Percentiles rank a stretch among this genome's conserved stretches.
phyloP scores from a whole-genome alignment of 2,888 invertebrate genomes.

The Hecatera dysodea region DNA sequence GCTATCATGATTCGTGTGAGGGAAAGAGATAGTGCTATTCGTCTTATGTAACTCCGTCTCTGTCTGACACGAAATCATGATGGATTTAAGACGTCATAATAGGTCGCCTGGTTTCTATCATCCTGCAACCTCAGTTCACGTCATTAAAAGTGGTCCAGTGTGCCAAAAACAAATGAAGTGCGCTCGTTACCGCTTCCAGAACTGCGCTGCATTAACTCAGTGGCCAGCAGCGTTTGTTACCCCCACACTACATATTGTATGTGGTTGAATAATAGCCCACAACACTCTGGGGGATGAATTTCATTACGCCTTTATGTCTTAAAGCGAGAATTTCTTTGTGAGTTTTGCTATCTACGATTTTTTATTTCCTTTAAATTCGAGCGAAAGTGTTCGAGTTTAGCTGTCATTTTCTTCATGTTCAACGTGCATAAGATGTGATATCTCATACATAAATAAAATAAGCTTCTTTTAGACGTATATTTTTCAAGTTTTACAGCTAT shows the following conservation, averaged over 20 bases:
- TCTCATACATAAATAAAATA: slow-evolving; percentile 22
- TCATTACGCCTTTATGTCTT: slow-evolving; percentile 88
- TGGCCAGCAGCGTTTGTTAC: slow-evolving; percentile 84
- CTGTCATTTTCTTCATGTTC: slow-evolving; percentile 31
- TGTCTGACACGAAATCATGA: too few species aligned
- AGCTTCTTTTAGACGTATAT: background rate
- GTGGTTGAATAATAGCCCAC: slow-evolving; percentile 88
- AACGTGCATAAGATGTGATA: slow-evolving; percentile 41
- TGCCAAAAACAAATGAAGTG: slow-evolving; percentile 20
- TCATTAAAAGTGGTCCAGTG: slow-evolving; percentile 19
- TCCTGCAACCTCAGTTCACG: background rate
- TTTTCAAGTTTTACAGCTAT: slow-evolving; percentile 7
- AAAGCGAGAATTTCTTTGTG: slow-evolving; percentile 82
- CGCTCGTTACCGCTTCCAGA: slow-evolving; percentile 67
- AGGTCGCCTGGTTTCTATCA: background rate
- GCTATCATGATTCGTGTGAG: too few species aligned
- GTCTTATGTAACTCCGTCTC: too few species aligned
- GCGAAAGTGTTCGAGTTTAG: slow-evolving; percentile 16
- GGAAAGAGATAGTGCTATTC: too few species aligned
- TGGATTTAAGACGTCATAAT: too few species aligned
- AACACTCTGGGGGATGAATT: slow-evolving; percentile 89
- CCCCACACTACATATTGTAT: slow-evolving; percentile 87
- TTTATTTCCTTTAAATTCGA: slow-evolving; percentile 79
- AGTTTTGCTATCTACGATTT: slow-evolving; percentile 79
- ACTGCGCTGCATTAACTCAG: slow-evolving; percentile 68